phyloP scores from a whole-genome alignment of 2,113 vertebrate species.

The Misgurnus anguillicaudatus region DNA sequence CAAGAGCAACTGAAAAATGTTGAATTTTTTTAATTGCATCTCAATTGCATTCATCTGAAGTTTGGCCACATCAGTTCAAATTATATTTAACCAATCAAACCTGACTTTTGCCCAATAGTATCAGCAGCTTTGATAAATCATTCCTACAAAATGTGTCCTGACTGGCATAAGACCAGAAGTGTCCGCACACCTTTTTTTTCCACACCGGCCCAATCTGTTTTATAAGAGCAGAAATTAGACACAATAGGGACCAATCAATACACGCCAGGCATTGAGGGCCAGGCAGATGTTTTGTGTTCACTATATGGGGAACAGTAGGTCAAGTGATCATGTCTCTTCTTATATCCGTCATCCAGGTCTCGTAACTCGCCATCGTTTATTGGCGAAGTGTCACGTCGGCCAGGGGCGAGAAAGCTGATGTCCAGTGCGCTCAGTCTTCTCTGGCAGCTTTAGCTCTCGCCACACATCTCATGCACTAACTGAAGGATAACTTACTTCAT shows the following conservation, averaged over 20 bases:
- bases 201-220: constrained; percentile 40
- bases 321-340: constrained; percentile 41
- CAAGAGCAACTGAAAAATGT: too few relatives aligned
- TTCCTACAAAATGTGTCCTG: constrained; percentile 17
- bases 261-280: constrained; percentile 4
- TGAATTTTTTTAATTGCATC: too few relatives aligned
- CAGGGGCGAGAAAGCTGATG: constrained; percentile 36
- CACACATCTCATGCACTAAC: constrained; percentile 28
- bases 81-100: too few relatives aligned
- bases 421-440: constrained; percentile 29
- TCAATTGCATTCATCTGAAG: too few relatives aligned
- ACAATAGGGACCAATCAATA: constrained; percentile 45
- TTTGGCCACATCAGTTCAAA: too few relatives aligned
- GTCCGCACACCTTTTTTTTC: constrained; percentile 37
- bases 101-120: too few relatives aligned
- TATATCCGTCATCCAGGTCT: constrained; percentile 48
- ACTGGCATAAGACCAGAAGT: constrained; percentile 30
- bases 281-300: constrained; percentile 46
- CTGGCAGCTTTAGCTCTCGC: constrained; percentile 52
- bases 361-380: constrained; percentile 50
- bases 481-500: constrained; percentile 21
- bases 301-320: constrained; percentile 57
- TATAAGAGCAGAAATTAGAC: constrained; percentile 41
- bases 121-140: constrained; percentile 5
- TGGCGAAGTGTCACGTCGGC: constrained; percentile 27